Base-by-base conservation (phyloP, 1,140 invertebrate species). In the Stratiolaelaps scimitus region DNA sequence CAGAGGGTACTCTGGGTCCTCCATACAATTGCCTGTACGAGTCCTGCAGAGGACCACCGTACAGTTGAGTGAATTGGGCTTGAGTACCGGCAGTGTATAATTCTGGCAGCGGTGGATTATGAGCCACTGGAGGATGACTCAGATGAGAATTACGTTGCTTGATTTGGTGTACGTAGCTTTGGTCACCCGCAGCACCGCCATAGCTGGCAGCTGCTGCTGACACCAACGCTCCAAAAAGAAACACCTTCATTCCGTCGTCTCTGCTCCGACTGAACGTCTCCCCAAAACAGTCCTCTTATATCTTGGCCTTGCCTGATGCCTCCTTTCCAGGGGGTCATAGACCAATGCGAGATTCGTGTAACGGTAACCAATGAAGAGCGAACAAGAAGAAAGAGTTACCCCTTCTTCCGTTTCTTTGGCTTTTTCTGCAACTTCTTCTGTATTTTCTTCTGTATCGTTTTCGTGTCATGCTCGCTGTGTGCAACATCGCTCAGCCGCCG, bases 331-430 rank as follows among this genome's bases (percentile, higher is more conserved):
- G 23, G 53, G 26, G 53, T 60, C 53, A 26, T 13, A 23, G 19
- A 34, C 53, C 26, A 26, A 23, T 20, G 34, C 53, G 20, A 60
- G 20, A 26, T 29, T 60, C 20, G 53, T 20, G 53, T 60, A 19
- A 60, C 53, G 17, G 53, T 60, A 26, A 60, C 53, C 53, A 60
- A 26, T 34, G 53, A 60, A 60, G 53, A 26, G 53, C 26, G 34
- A 60, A 26, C 15, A 60, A 26, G 23, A 60, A 60, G 53, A 60
- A 60, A 60, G 53, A 34, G 53, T 23, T 60, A 34, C 26, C 15
- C 23, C 53, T 60, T 34, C 13, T 60, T 48, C 47, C 34, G 34
- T 40, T 40, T 40, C n/a, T 0, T 40, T 40, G 34, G 34, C 34
- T 40, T 40, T n/a, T 40, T 40, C 34, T 40, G 34, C 34, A 40